These are phyloP conservation scores for Aphis gossypii DNA, from an alignment of 1,140 invertebrate genomes.

Conservation along the genomic window DNA sequence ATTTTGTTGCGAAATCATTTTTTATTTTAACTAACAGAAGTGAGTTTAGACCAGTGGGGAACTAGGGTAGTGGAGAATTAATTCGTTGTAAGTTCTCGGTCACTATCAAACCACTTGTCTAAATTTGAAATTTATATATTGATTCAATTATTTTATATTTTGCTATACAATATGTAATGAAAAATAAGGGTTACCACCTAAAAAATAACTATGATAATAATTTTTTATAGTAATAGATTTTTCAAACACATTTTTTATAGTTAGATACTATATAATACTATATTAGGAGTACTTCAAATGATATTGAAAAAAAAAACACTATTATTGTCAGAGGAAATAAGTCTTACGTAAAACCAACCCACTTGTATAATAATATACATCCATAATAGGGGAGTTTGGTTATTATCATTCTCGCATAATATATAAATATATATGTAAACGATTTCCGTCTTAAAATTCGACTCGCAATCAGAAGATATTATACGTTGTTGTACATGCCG, in stretches of 20 bases:
- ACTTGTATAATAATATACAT: not conserved
- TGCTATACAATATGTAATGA: not conserved
- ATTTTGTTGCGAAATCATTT: not conserved
- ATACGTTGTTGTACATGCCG: not conserved
- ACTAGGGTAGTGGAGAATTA: not conserved
- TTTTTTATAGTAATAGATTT: not conserved
- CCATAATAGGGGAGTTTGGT: not conserved
- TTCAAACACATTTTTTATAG: not conserved
- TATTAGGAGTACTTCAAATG: not conserved
- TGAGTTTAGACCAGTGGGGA: not conserved
- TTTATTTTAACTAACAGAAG: not conserved
- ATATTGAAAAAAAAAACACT: not conserved
- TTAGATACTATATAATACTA: not conserved
- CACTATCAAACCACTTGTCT: not conserved
- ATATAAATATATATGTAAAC: not conserved
- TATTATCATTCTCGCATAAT: not conserved
- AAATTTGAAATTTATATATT: not conserved
- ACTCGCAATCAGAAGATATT: not conserved
- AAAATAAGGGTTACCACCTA: not conserved
- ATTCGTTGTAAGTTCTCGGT: not conserved
- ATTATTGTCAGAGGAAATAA: not conserved
- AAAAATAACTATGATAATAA: not conserved
- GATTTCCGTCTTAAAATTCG: not conserved
- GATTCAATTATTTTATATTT: not conserved
- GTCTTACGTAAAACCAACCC: not conserved